Conservation (phyloP, 1,140 invertebrate genomes). For the Cryptotermes secundus region DNA sequence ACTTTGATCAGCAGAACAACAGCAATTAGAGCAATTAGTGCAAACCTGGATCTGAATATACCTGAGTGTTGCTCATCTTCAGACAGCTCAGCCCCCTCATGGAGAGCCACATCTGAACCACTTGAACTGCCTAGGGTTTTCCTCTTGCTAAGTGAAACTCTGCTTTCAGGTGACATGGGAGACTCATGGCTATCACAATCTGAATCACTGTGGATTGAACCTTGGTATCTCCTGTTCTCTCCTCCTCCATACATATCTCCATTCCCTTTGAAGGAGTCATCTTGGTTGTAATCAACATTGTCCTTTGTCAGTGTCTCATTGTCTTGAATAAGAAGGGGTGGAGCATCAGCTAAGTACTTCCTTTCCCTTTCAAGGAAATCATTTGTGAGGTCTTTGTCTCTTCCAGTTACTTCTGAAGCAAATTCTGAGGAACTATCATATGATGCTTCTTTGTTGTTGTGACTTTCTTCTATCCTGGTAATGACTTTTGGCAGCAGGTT, state of each 20-base stretch:
- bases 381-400: not conserved
- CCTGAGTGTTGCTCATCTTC: slow-evolving; percentile 39
- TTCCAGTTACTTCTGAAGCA: not conserved
- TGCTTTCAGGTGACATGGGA: slow-evolving; percentile 31
- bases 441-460: not conserved
- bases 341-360: not conserved
- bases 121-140: slow-evolving; percentile 60
- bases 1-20: not conserved
- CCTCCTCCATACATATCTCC: not conserved
- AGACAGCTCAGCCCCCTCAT: slow-evolving; percentile 57
- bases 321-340: not conserved
- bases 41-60: slow-evolving; percentile 23
- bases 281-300: not conserved
- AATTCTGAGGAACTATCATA: not conserved
- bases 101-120: slow-evolving; percentile 62
- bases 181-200: slow-evolving; percentile 39
- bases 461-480: not conserved
- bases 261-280: slow-evolving; percentile 18
- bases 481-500: not conserved
- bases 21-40: not conserved
- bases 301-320: too few relatives aligned
- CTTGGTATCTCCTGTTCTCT: not conserved
- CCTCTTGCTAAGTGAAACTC: slow-evolving; percentile 29
- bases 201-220: slow-evolving; percentile 35
- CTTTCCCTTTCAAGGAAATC: slow-evolving; percentile 9